Conservation (phyloP, 2,888 invertebrate species). For the Tetragonula carbonaria region DNA sequence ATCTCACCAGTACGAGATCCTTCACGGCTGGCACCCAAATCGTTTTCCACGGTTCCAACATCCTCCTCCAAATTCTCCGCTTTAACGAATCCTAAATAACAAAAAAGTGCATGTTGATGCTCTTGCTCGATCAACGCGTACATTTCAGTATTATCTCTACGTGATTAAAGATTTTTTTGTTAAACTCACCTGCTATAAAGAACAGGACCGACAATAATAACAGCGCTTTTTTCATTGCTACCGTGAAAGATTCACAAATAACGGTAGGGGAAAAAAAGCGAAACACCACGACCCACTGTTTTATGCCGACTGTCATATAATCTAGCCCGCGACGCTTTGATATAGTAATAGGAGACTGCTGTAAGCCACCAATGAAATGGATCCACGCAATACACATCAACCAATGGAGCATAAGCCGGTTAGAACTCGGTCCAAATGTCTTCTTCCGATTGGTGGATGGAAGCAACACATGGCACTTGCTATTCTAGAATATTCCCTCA, state of each 20-base stretch:
- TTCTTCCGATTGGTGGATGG: conserved; percentile 68
- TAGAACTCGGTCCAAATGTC: conserved; percentile 75
- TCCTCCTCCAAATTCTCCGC: conserved; percentile 85
- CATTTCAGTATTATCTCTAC: background rate
- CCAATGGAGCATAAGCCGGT: conserved; percentile 74
- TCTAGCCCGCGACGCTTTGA: conserved; percentile 42
- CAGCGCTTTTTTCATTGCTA: conserved; percentile 76
- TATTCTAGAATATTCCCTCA: conserved; percentile 71
- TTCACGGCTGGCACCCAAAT: conserved; percentile 94
- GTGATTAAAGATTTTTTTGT: background rate
- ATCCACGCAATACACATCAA: conserved; percentile 77
- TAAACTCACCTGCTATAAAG: conserved; percentile 76
- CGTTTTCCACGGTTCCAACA: conserved; percentile 89
- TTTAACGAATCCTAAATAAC: conserved; percentile 76
- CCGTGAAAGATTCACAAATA: conserved; percentile 21
- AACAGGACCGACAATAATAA: conserved; percentile 73
- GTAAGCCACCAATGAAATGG: conserved; percentile 72
- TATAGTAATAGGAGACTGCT: conserved; percentile 48
- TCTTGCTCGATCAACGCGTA: background rate
- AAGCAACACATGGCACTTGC: conserved; percentile 22
- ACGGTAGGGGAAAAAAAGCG: conserved; percentile 30
- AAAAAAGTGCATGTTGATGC: conserved; percentile 24
- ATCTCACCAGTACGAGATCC: conserved; percentile 93
- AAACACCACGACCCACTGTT: conserved; percentile 59
- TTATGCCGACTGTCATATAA: conserved; percentile 74